Evolutionary conservation across 1,140 invertebrate genomes (phyloP).

Genomic region (Drosophila tropicalis): DNA sequence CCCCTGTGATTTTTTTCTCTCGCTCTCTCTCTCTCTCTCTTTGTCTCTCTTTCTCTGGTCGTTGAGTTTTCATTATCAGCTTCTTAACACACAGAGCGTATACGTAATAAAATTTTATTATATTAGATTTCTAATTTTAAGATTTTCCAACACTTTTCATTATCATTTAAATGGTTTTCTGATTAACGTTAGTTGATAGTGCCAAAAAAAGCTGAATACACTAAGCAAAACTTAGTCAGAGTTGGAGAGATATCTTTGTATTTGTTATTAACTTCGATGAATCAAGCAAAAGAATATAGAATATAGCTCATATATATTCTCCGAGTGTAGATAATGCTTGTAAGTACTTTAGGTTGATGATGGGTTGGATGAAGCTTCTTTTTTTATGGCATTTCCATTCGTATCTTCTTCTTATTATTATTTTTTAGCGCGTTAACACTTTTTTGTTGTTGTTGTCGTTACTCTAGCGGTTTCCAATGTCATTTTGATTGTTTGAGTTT

Average conservation of each 20-base stretch:
- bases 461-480: conserved; percentile 22
- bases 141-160: conserved; percentile 19
- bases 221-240: background rate
- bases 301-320: background rate
- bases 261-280: too few relatives aligned
- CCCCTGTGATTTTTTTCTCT: conserved; percentile 24
- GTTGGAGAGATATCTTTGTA: too few relatives aligned
- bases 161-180: conserved; percentile 17
- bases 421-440: conserved; percentile 11
- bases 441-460: conserved; percentile 6
- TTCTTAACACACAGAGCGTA: conserved; percentile 44
- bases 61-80: conserved; percentile 19
- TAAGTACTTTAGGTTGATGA: conserved; percentile 5
- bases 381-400: conserved; percentile 13
- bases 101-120: conserved; percentile 41
- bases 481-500: conserved; percentile 15
- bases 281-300: too few relatives aligned
- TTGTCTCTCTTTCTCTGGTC: background rate
- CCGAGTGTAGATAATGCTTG: conserved; percentile 2
- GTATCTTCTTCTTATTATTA: background rate
- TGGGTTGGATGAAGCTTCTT: background rate
- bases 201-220: background rate
- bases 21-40: background rate
- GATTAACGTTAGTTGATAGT: conserved; percentile 12
- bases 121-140: background rate